These are phyloP conservation scores for Synergus gifuensis DNA, from an alignment of 2,888 invertebrate species.

Conservation along the genomic window DNA sequence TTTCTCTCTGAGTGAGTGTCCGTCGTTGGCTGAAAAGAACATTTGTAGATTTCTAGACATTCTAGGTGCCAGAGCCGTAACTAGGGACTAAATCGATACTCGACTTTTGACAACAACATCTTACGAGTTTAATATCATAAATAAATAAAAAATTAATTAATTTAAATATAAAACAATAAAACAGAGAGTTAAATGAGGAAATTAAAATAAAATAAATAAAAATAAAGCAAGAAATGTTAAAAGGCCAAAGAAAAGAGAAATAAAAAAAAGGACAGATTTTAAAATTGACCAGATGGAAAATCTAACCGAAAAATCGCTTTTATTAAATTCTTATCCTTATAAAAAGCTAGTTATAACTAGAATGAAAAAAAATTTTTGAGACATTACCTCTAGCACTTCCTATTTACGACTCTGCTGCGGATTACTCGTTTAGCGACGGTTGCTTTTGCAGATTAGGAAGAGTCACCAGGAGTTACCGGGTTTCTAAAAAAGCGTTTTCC, in stretches of 20 bases:
- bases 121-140: neutral
- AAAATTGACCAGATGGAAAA: neutral
- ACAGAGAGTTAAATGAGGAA: neutral
- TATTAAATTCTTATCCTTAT: neutral
- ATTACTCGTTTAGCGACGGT: conserved; percentile 38
- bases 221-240: neutral
- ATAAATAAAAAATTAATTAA: conserved; percentile 17
- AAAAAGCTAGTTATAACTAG: conserved; percentile 27
- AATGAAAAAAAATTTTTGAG: conserved; percentile 26
- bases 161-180: neutral
- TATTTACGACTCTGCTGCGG: conserved; percentile 41
- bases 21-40: conserved; percentile 74
- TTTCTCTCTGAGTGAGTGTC: conserved; percentile 34
- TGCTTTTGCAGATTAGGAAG: conserved; percentile 48
- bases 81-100: conserved; percentile 29
- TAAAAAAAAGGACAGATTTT: neutral
- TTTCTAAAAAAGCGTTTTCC: conserved; percentile 65
- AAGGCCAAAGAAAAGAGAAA: neutral
- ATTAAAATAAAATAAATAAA: neutral
- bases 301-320: neutral
- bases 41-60: conserved; percentile 67
- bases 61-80: conserved; percentile 41
- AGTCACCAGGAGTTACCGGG: conserved; percentile 64
- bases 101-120: neutral
- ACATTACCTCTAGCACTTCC: conserved; percentile 39